Evolutionary conservation across 2,888 invertebrate genomes (phyloP).

Genomic region (Phaonia tiefii): DNA sequence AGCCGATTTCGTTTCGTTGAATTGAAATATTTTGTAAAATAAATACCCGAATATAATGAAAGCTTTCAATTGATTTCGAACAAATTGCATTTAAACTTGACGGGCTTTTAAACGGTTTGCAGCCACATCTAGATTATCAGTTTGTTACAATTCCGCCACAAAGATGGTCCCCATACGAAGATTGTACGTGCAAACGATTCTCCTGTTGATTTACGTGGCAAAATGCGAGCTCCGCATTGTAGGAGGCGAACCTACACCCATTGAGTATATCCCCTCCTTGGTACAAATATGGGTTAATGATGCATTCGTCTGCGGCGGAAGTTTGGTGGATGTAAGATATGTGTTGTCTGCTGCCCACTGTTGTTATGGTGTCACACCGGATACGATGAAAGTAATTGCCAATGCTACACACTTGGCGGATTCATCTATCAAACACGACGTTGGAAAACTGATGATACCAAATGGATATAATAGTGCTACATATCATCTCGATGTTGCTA

Average conservation of each 20-base stretch:
- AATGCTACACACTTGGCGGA: constrained; percentile 70
- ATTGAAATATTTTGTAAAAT: no score
- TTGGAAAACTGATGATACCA: constrained; percentile 66
- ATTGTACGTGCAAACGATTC: no score
- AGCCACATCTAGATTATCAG: no score
- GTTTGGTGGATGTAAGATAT: constrained; percentile 71
- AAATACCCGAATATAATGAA: no score
- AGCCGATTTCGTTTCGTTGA: no score
- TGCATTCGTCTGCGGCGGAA: constrained; percentile 76
- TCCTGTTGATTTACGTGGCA: no score
- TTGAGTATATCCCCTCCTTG: constrained; percentile 52
- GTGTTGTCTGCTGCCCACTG: constrained; percentile 78
- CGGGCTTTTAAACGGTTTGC: no score
- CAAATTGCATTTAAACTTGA: no score
- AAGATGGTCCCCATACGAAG: no score
- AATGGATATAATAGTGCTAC: constrained; percentile 63
- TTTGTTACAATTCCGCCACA: no score
- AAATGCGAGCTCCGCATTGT: no score
- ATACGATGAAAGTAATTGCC: constrained; percentile 71
- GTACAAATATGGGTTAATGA: constrained; percentile 66
- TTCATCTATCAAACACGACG: constrained; percentile 63
- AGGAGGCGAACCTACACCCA: constrained; percentile 65
- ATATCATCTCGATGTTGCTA: constrained; percentile 76
- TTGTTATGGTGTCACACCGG: constrained; percentile 66
- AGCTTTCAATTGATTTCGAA: no score